Evolutionary conservation across 2,888 invertebrate species (phyloP).

Genomic region (Cremastobaeus sp.): DNA sequence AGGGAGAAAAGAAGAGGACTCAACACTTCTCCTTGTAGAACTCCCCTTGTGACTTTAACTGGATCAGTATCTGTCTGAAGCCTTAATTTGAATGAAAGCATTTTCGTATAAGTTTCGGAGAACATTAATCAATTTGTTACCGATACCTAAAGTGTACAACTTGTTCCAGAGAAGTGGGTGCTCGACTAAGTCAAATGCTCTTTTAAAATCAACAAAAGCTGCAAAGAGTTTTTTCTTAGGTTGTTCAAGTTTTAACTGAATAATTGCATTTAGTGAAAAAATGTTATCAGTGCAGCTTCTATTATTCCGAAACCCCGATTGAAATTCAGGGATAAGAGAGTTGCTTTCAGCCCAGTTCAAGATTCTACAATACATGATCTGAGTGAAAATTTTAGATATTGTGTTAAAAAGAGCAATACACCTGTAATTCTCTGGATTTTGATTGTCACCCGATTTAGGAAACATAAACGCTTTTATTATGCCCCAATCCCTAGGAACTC

Average conservation of each 20-base stretch:
- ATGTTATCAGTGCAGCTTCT: slow-evolving; percentile 8
- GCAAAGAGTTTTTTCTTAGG: not conserved
- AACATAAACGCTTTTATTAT: not conserved
- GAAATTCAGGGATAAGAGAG: slow-evolving; percentile 3
- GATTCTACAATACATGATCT: not conserved
- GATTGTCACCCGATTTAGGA: not conserved
- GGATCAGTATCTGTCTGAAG: not conserved
- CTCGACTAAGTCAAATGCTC: not conserved
- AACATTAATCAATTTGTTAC: not conserved
- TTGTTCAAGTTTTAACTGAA: not conserved
- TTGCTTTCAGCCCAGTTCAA: not conserved
- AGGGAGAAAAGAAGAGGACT: slow-evolving; percentile 1
- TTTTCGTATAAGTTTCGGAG: not conserved
- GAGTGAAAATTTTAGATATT: not conserved
- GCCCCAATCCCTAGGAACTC: not conserved
- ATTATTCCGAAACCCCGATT: not conserved
- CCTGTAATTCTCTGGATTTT: not conserved
- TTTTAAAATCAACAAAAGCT: slow-evolving; percentile 8
- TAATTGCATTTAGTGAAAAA: slow-evolving; percentile 7
- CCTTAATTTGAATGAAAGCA: not conserved
- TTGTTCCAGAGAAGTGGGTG: not conserved
- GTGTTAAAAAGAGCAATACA: not conserved
- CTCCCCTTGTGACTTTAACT: not conserved
- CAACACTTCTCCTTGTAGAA: slow-evolving; percentile 1
- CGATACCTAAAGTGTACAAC: not conserved